A percentile compares a stretch with the other conserved stretches of the same genome.
phyloP scores from a whole-genome alignment of 1,140 invertebrate genomes.

The Cydia fagiglandana region DNA sequence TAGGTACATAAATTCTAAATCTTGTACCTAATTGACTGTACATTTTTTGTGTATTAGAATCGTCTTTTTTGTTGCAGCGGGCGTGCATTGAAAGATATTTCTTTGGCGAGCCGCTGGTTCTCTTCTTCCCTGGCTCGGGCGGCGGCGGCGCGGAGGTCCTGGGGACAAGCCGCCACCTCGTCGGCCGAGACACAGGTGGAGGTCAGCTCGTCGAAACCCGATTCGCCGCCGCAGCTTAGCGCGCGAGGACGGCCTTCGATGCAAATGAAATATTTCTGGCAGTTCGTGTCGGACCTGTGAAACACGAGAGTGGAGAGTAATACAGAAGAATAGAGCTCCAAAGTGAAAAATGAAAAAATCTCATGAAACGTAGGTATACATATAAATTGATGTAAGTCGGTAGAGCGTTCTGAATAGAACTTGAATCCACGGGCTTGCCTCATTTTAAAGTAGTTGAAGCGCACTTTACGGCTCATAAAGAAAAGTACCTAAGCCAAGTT shows the following conservation, averaged over 20 bases:
- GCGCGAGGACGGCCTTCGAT: slow-evolving; percentile 85
- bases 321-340: too few relatives aligned
- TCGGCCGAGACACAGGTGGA: slow-evolving; percentile 83
- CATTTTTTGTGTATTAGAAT: slow-evolving; percentile 28
- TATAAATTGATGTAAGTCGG: too few relatives aligned
- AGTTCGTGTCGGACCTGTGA: slow-evolving; percentile 82
- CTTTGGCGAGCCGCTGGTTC: slow-evolving; percentile 48
- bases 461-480: too few relatives aligned
- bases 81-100: slow-evolving; percentile 41
- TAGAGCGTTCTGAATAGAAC: too few relatives aligned
- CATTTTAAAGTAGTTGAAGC: too few relatives aligned
- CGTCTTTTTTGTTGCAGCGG: slow-evolving; percentile 34
- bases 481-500: too few relatives aligned
- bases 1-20: neutral
- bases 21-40: neutral
- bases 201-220: slow-evolving; percentile 89
- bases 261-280: slow-evolving; percentile 91
- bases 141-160: slow-evolving; percentile 53
- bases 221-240: slow-evolving; percentile 87
- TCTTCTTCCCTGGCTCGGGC: slow-evolving; percentile 55
- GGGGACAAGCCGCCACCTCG: slow-evolving; percentile 59
- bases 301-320: neutral
- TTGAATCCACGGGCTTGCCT: too few relatives aligned
- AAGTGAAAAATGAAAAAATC: too few relatives aligned
- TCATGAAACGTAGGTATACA: too few relatives aligned